Percentiles rank a stretch among this genome's conserved stretches.
phyloP scores from a whole-genome alignment of 2,113 vertebrate genomes.

The Nothoprocta pentlandii region DNA sequence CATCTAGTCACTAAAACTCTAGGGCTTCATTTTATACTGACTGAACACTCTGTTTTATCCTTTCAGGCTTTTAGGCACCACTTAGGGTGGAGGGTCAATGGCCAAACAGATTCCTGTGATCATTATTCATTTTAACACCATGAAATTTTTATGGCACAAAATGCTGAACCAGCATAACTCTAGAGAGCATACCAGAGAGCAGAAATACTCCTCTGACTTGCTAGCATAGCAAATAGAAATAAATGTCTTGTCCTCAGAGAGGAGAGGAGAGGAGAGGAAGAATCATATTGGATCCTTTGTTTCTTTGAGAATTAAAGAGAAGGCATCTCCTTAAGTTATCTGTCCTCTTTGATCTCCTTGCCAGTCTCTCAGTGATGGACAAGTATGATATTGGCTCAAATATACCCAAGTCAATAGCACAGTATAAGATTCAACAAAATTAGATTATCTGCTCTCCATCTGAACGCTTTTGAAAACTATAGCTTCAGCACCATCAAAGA shows the following conservation, averaged over 20 bases:
- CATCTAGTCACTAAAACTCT: not conserved
- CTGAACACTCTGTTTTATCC: not conserved
- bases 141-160: not conserved
- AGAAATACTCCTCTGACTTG: not conserved
- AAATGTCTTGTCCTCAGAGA: not conserved
- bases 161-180: not conserved
- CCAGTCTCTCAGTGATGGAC: not conserved
- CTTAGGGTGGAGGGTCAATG: not conserved
- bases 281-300: not conserved
- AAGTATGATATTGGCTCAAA: not conserved
- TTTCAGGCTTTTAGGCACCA: not conserved
- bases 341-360: not conserved
- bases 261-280: not conserved
- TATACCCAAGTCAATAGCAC: not conserved
- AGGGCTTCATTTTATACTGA: not conserved
- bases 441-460: not conserved
- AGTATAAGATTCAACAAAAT: not conserved
- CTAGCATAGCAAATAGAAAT: not conserved
- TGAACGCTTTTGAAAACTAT: not conserved
- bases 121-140: not conserved
- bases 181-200: not conserved
- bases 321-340: not conserved
- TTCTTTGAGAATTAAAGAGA: not conserved
- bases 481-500: not conserved
- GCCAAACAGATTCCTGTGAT: not conserved